Evolutionary conservation across 2,888 invertebrate genomes (phyloP).

Genomic region (Cerastis leucographa): DNA sequence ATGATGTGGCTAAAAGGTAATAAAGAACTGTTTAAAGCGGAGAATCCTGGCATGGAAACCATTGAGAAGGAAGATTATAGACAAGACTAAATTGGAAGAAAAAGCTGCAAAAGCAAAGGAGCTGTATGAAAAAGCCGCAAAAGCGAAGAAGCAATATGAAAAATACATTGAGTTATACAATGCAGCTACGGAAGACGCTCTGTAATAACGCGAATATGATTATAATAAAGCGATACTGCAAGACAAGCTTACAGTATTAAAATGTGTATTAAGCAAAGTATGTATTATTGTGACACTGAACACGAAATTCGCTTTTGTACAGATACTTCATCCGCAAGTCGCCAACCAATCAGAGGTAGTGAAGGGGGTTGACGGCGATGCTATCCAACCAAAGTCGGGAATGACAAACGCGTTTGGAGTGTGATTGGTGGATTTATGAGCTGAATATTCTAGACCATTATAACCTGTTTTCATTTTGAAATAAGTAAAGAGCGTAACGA

Average conservation of each 20-base stretch:
- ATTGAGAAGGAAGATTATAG: slow-evolving; percentile 98
- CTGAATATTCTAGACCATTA: background rate
- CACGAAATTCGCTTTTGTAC: too few relatives aligned
- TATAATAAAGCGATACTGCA: background rate
- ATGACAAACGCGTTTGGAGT: background rate
- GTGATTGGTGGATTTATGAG: background rate
- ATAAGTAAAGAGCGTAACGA: background rate
- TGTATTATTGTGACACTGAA: too few relatives aligned
- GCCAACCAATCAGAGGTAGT: background rate
- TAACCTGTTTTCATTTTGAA: background rate
- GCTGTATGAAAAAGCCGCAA: slow-evolving; percentile 96
- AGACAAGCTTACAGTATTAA: too few relatives aligned
- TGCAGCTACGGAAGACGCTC: slow-evolving; percentile 92
- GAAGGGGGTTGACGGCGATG: too few relatives aligned
- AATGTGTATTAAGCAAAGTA: too few relatives aligned
- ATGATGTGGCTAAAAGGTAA: slow-evolving; percentile 98
- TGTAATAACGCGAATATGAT: background rate
- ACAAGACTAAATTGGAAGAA: slow-evolving; percentile 98
- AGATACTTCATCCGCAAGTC: too few relatives aligned
- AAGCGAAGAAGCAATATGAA: slow-evolving; percentile 97
- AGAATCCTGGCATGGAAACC: slow-evolving; percentile 97
- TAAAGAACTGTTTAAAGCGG: slow-evolving; percentile 96
- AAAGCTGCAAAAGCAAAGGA: too few relatives aligned
- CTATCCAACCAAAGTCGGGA: background rate
- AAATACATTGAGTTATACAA: slow-evolving; percentile 97